phyloP scores from a whole-genome alignment of 30 jellyfish, hydroid and myxozoan species.

The Hydra vulgaris region DNA sequence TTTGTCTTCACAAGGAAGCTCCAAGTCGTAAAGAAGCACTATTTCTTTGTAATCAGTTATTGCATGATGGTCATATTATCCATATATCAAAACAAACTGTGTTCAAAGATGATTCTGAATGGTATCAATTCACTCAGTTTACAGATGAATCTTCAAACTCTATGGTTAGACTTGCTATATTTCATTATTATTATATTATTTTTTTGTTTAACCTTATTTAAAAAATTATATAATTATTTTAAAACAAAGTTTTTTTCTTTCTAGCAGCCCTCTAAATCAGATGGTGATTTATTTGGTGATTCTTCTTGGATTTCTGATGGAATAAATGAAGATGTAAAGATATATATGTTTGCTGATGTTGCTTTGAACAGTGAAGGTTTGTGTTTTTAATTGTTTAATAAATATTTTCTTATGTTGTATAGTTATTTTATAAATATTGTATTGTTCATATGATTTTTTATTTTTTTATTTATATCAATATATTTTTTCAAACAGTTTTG shows the following conservation, averaged over 20 bases:
- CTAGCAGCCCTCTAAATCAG: neutral
- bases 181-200: neutral
- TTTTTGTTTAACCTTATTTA: too few relatives aligned
- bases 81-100: neutral
- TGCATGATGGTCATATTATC: neutral
- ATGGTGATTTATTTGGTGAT: neutral
- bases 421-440: too few relatives aligned
- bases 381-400: neutral
- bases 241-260: too few relatives aligned
- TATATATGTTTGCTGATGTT: neutral
- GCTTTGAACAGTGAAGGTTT: neutral
- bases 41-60: neutral
- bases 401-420: neutral
- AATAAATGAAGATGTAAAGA: neutral
- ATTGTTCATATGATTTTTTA: too few relatives aligned
- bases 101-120: neutral
- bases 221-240: too few relatives aligned
- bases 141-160: neutral
- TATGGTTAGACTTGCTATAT: neutral
- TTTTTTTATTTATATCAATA: too few relatives aligned
- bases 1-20: conserved; percentile 66
- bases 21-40: neutral
- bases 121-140: neutral
- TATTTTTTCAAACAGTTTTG: too few relatives aligned
- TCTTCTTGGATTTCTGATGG: neutral